Evolutionary conservation across 2,888 invertebrate species (phyloP).

Genomic region (Nephrotoma appendiculata): DNA sequence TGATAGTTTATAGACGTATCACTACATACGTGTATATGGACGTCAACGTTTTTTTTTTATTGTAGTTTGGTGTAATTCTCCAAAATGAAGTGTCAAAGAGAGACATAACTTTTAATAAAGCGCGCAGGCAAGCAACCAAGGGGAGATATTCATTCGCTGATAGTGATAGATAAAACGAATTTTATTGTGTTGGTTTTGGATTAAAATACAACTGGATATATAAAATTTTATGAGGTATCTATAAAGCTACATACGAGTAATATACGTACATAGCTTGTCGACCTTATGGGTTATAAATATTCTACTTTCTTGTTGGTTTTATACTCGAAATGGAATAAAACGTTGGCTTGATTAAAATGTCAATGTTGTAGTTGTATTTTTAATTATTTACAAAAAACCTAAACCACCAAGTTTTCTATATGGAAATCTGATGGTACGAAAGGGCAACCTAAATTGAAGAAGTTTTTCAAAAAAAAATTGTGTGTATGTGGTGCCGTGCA

Average conservation of each 20-base stretch:
- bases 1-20: not conserved
- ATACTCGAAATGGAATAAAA: not conserved
- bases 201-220: not conserved
- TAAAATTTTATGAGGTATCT: not conserved
- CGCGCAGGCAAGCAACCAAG: not conserved
- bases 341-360: not conserved
- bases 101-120: not conserved
- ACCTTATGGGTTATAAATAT: not conserved
- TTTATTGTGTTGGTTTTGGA: not conserved
- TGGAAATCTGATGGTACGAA: no score
- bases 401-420: no score
- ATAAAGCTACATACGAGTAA: no score
- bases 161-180: not conserved
- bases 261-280: not conserved
- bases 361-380: not conserved
- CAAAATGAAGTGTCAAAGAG: not conserved
- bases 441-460: no score
- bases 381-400: no score
- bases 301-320: not conserved
- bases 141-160: not conserved
- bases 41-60: not conserved
- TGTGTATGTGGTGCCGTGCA: no score
- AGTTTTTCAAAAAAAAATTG: no score
- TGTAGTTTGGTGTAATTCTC: not conserved
- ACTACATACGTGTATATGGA: not conserved